Evolutionary conservation across 2,888 invertebrate species (phyloP), one percentile per base, ranked within the genome.

Genomic region (Euzophera pinguis): DNA sequence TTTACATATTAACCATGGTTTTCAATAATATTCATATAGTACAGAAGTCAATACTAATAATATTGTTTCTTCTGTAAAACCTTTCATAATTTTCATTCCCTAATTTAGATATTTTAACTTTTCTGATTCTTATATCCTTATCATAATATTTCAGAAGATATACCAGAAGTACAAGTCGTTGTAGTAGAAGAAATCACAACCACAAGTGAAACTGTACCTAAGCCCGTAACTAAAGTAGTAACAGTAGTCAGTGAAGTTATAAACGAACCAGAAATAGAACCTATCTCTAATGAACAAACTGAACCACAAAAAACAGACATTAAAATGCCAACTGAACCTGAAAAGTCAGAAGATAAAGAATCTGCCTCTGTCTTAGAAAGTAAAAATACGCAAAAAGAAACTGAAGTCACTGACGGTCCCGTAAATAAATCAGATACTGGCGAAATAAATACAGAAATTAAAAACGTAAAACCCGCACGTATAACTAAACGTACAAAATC

Each of bases 401-500:
- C 32, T 10, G 13, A 32, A 35, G 52, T 55, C 37, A 62, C 58
- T 0, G 1, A 38, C 7, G 14, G 12, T 4, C 37, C 37, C 6
- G 8, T 13, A 16, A 16, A 13, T 16, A 1, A 16, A 16, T 3
- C 14, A 39, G 39, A 39, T 32, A 32, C 29, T 32, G 8, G 10
- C 32, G 37, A 8, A n/a, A 38, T 45, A 17, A 32, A 35, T 9
- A 53, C 7, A 42, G 55, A 55, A 43, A 58, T 55, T 29, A 53
- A 58, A 39, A 39, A 43, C 13, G 53, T 45, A 10, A 60, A 59
- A 55, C 53, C 62, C 1, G 54, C 52, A 8, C 16, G 48, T 6
- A 58, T 47, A 51, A 57, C 56, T 47, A 66, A 62, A 52, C 63
- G 67, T 5, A 54, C 49, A 1, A 51, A 60, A 52, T 69, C 71